phyloP scores from a whole-genome alignment of 2,888 invertebrate species.

The Clusia tigrina region DNA sequence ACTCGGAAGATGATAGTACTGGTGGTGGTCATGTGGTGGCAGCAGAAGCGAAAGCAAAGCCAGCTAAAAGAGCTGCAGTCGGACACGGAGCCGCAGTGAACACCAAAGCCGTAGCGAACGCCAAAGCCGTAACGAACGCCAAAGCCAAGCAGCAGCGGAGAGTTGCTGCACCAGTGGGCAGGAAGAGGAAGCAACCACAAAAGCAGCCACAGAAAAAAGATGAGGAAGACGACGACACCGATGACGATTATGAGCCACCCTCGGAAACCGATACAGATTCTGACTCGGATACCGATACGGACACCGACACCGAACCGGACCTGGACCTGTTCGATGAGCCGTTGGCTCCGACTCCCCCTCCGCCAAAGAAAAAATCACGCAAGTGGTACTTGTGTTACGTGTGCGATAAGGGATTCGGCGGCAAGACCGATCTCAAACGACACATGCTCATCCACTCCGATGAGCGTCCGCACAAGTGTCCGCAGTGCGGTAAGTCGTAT shows the following conservation, averaged over 20 bases:
- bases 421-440: constrained; percentile 72
- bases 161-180: too few relatives aligned
- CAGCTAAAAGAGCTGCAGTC: constrained; percentile 9
- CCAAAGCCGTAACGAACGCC: too few relatives aligned
- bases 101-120: too few relatives aligned
- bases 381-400: constrained; percentile 69
- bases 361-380: constrained; percentile 33
- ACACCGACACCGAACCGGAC: neutral
- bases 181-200: constrained; percentile 31
- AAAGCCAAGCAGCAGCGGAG: too few relatives aligned
- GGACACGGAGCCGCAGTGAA: constrained; percentile 22
- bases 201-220: constrained; percentile 39
- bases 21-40: neutral
- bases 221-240: constrained; percentile 25
- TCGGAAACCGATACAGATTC: constrained; percentile 26
- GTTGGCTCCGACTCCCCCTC: neutral
- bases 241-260: constrained; percentile 35
- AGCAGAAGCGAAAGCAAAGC: neutral
- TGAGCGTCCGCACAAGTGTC: constrained; percentile 71
- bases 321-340: neutral
- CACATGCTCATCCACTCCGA: constrained; percentile 74
- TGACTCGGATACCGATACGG: constrained; percentile 8
- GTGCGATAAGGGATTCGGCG: constrained; percentile 72
- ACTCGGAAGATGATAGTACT: constrained; percentile 20
- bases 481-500: constrained; percentile 71